These are phyloP conservation scores for Elephas maximus DNA, from an alignment of 2,113 vertebrate genomes.

Conservation along the genomic window DNA sequence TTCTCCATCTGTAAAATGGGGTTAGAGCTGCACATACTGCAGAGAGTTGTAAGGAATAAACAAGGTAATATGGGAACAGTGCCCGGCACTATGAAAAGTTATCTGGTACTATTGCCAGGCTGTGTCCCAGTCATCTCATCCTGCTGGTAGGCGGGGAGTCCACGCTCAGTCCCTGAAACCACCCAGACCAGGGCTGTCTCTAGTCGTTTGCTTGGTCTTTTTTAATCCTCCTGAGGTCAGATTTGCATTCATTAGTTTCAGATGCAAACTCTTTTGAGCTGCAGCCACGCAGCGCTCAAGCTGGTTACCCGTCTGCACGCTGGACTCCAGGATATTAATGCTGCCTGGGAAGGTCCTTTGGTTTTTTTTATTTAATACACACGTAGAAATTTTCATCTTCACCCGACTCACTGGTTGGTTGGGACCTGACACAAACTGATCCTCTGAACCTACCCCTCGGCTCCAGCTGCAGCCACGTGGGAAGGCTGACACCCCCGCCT, in stretches of 20 bases:
- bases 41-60: fast-evolving
- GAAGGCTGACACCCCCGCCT: slow-evolving; percentile 65
- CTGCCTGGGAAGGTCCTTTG: background rate
- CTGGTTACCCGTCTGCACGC: background rate
- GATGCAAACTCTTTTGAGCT: background rate
- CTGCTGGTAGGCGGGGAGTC: background rate
- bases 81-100: fast-evolving
- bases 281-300: background rate
- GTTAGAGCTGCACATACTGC: background rate
- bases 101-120: fast-evolving
- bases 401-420: fast-evolving
- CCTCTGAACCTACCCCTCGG: background rate
- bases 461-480: background rate
- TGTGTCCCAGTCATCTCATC: fast-evolving
- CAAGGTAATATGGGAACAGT: fast-evolving
- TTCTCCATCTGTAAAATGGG: background rate
- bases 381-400: background rate
- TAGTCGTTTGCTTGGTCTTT: background rate
- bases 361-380: background rate
- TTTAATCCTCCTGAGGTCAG: background rate
- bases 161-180: background rate
- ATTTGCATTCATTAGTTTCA: slow-evolving; percentile 29
- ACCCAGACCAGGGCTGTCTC: background rate
- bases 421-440: background rate
- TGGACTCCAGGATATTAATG: background rate